These are phyloP conservation scores for Drosophila parabipectinata DNA, from an alignment of 1,140 invertebrate species.

Conservation along the genomic window DNA sequence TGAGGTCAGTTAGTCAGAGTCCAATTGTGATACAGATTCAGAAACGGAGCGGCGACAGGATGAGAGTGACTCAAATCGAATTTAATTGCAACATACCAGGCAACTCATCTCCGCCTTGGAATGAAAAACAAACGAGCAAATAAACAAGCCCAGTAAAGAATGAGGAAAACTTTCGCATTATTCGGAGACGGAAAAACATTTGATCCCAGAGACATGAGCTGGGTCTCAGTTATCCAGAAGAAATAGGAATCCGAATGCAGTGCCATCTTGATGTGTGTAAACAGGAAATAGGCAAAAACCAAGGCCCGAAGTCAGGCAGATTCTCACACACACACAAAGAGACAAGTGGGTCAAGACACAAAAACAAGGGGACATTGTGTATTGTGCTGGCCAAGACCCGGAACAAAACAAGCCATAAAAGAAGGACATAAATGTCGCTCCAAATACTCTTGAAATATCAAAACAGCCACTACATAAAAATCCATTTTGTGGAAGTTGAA, in stretches of 20 bases:
- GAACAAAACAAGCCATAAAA: constrained; percentile 12
- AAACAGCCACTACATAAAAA: background rate
- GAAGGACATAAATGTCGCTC: constrained; percentile 19
- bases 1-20: constrained; percentile 38
- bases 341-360: constrained; percentile 9
- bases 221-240: constrained; percentile 41
- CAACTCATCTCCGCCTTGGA: constrained; percentile 3
- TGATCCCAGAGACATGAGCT: constrained; percentile 44
- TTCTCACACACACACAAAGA: background rate
- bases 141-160: constrained; percentile 34
- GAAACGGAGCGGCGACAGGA: constrained; percentile 7
- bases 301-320: constrained; percentile 16
- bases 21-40: background rate
- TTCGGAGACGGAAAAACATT: constrained; percentile 19
- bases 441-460: background rate
- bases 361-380: constrained; percentile 26
- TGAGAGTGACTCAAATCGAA: constrained; percentile 10
- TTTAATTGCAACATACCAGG: constrained; percentile 50
- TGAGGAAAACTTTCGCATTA: constrained; percentile 10
- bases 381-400: background rate
- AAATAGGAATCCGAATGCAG: constrained; percentile 30
- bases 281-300: constrained; percentile 46
- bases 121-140: constrained; percentile 44
- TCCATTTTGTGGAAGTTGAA: background rate
- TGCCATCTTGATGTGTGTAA: constrained; percentile 29